Evolutionary conservation across 1,140 invertebrate species (phyloP).

Genomic region (Teleogryllus occipitalis): DNA sequence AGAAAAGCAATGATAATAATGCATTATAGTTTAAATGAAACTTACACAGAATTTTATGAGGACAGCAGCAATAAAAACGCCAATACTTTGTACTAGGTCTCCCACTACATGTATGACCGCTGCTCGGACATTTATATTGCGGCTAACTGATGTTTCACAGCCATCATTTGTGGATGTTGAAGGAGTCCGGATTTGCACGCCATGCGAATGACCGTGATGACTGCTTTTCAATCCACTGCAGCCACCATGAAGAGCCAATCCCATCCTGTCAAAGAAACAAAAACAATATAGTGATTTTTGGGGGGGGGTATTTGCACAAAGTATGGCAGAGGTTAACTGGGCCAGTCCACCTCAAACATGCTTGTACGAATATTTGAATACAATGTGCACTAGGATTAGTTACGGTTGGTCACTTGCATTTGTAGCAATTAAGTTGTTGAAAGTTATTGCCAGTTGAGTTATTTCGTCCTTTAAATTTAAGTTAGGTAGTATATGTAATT

Average conservation of each 20-base stretch:
- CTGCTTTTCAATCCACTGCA: slow-evolving; percentile 30
- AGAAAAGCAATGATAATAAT: background rate
- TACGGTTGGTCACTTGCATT: no score
- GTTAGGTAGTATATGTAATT: no score
- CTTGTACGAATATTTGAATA: no score
- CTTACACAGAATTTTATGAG: slow-evolving; percentile 75
- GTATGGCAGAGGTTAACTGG: no score
- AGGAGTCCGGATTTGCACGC: slow-evolving; percentile 21
- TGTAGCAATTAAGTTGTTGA: no score
- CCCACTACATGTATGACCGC: slow-evolving; percentile 89
- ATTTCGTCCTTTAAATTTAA: no score
- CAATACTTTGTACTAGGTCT: slow-evolving; percentile 82
- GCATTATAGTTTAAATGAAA: slow-evolving; percentile 26
- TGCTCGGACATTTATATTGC: slow-evolving; percentile 69
- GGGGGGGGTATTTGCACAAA: no score
- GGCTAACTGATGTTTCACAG: background rate
- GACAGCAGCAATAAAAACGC: slow-evolving; percentile 73
- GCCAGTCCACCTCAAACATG: no score
- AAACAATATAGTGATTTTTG: no score
- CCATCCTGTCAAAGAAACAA: slow-evolving; percentile 48
- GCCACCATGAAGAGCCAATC: slow-evolving; percentile 59
- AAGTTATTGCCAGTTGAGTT: no score
- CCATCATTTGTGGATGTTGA: background rate
- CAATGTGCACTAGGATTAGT: no score
- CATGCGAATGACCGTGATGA: slow-evolving; percentile 34